Evolutionary conservation across 1,140 invertebrate species (phyloP).

Genomic region (Drusus annulatus): DNA sequence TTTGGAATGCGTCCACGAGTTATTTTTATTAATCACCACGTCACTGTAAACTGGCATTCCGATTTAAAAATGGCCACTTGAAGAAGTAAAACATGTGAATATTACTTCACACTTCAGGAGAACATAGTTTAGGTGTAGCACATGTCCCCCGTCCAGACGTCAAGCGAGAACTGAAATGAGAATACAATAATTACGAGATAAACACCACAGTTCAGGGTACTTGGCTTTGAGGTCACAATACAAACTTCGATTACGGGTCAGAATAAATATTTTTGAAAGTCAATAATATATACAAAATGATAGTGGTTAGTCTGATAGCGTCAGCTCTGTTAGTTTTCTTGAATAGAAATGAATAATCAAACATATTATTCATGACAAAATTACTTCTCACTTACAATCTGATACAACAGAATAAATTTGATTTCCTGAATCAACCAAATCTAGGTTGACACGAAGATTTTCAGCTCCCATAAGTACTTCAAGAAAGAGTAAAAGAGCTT

Average conservation of each 20-base stretch:
- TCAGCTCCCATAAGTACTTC: too few relatives aligned
- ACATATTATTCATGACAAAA: too few relatives aligned
- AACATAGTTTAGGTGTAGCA: not conserved
- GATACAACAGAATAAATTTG: too few relatives aligned
- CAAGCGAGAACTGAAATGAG: constrained; percentile 25
- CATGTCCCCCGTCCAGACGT: constrained; percentile 14
- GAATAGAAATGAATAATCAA: too few relatives aligned
- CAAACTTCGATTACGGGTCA: constrained; percentile 38
- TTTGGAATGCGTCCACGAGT: constrained; percentile 4
- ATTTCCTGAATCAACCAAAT: too few relatives aligned
- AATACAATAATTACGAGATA: constrained; percentile 41
- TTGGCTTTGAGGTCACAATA: constrained; percentile 40
- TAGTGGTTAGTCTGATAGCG: not conserved
- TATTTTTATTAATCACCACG: not conserved
- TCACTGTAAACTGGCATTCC: constrained; percentile 10
- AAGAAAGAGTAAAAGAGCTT: too few relatives aligned
- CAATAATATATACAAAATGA: constrained; percentile 29
- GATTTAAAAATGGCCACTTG: not conserved
- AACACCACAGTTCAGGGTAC: constrained; percentile 14
- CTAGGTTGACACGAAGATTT: too few relatives aligned
- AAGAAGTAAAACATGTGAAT: not conserved
- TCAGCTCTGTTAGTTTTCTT: not conserved
- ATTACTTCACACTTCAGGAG: constrained; percentile 2
- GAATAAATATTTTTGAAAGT: constrained; percentile 48
- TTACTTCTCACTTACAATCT: too few relatives aligned